Conservation (phyloP, 2,113 vertebrate genomes). For the Lanius ludovicianus region DNA sequence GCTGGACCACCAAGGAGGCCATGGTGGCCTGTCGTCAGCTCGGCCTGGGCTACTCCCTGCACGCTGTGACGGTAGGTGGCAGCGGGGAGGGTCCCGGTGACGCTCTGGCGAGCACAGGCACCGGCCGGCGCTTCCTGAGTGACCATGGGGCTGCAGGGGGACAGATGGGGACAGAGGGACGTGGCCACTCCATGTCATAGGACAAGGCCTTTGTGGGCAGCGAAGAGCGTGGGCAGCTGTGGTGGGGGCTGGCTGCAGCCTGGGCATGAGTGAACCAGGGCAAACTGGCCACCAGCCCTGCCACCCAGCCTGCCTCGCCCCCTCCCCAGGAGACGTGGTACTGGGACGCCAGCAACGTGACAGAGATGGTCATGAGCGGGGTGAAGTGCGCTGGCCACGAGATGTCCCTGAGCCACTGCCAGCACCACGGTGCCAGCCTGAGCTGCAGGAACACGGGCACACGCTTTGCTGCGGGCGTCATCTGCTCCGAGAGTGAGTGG, state of each 20-base stretch:
- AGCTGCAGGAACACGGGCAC: conserved; percentile 84
- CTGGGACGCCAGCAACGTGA: conserved; percentile 92
- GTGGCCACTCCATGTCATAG: accelerated
- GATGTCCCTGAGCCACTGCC: conserved; percentile 89
- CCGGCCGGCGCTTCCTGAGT: accelerated
- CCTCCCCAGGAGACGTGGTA: conserved; percentile 94
- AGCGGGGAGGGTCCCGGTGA: neutral
- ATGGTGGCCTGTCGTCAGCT: conserved; percentile 90
- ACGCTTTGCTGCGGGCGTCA: conserved; percentile 90
- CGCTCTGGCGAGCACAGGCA: neutral
- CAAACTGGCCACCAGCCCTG: neutral
- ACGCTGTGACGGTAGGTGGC: conserved; percentile 85
- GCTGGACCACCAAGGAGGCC: conserved; percentile 86
- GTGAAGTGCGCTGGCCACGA: conserved; percentile 88
- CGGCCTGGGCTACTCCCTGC: conserved; percentile 87
- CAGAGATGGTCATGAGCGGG: conserved; percentile 91
- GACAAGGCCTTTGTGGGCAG: neutral
- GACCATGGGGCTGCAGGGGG: neutral
- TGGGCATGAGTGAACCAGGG: accelerated
- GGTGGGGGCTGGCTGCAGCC: neutral
- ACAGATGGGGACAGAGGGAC: neutral
- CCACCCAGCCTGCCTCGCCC: neutral
- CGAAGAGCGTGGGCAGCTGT: accelerated
- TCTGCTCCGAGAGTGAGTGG: conserved; percentile 95
- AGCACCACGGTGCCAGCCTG: conserved; percentile 80